These are phyloP conservation scores for Cherax quadricarinatus DNA, from an alignment of 1,140 invertebrate genomes.

Conservation along the genomic window DNA sequence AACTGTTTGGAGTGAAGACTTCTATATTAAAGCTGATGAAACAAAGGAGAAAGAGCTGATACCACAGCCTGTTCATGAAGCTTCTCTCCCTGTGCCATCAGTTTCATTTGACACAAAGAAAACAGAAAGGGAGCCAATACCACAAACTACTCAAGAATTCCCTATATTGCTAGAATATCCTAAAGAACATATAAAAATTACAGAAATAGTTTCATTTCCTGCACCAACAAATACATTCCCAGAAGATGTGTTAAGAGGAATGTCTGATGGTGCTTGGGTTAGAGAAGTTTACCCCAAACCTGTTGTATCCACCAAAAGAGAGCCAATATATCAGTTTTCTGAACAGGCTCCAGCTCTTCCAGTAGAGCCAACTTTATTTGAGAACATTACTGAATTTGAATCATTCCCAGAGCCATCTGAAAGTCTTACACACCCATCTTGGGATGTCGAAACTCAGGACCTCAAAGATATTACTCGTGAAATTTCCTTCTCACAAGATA, in stretches of 20 bases:
- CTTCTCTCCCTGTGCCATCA: neutral
- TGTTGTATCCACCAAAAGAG: neutral
- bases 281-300: neutral
- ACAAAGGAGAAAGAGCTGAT: neutral
- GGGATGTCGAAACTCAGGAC: conserved; percentile 30
- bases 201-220: conserved; percentile 9
- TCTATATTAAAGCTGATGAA: conserved; percentile 21
- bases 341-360: conserved; percentile 22
- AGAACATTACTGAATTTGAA: conserved; percentile 12
- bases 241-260: neutral
- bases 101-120: neutral
- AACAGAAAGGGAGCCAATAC: neutral
- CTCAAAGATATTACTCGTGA: conserved; percentile 42
- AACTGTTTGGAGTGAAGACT: neutral
- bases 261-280: neutral
- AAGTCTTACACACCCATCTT: neutral
- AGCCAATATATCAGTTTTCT: neutral
- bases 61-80: conserved; percentile 3
- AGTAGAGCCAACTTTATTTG: neutral
- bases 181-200: neutral
- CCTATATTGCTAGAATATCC: neutral
- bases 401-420: conserved; percentile 37
- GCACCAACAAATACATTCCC: neutral
- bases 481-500: conserved; percentile 35
- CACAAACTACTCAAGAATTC: neutral